phyloP scores from a whole-genome alignment of 2,113 vertebrate genomes.

The Chaenogobius annularis region DNA sequence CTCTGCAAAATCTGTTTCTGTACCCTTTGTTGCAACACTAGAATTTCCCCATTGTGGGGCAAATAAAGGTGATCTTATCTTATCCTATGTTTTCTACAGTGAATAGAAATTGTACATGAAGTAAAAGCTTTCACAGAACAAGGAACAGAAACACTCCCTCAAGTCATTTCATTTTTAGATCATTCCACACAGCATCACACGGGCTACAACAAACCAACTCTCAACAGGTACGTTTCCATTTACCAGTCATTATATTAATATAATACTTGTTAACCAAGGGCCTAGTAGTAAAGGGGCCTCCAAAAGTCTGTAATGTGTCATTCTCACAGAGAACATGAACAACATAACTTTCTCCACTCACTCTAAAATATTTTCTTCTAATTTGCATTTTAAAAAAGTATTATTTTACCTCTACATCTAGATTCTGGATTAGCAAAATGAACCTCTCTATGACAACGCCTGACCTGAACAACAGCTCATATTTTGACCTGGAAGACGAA shows the following conservation, averaged over 20 bases:
- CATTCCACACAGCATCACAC: background rate
- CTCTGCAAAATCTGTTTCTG: too few relatives aligned
- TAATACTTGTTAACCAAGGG: too few relatives aligned
- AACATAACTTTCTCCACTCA: too few relatives aligned
- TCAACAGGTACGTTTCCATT: slow-evolving; percentile 31
- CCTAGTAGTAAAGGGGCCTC: too few relatives aligned
- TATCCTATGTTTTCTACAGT: too few relatives aligned
- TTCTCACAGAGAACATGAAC: too few relatives aligned
- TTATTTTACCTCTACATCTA: slow-evolving; percentile 9
- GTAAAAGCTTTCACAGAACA: background rate
- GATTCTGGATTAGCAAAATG: slow-evolving; percentile 28
- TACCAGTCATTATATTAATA: background rate
- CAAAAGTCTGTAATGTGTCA: too few relatives aligned
- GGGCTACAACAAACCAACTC: background rate
- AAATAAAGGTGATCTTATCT: too few relatives aligned
- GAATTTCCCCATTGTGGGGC: too few relatives aligned
- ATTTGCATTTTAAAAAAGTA: background rate
- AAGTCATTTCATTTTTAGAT: background rate
- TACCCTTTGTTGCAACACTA: too few relatives aligned
- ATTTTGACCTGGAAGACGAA: slow-evolving; percentile 2
- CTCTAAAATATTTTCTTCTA: background rate
- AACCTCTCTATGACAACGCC: background rate
- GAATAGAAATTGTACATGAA: background rate
- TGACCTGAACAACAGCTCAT: background rate
- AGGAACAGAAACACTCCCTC: slow-evolving; percentile 1